phyloP scores from a whole-genome alignment of 2,797 vertebrate species.

The Podargus strigoides region DNA sequence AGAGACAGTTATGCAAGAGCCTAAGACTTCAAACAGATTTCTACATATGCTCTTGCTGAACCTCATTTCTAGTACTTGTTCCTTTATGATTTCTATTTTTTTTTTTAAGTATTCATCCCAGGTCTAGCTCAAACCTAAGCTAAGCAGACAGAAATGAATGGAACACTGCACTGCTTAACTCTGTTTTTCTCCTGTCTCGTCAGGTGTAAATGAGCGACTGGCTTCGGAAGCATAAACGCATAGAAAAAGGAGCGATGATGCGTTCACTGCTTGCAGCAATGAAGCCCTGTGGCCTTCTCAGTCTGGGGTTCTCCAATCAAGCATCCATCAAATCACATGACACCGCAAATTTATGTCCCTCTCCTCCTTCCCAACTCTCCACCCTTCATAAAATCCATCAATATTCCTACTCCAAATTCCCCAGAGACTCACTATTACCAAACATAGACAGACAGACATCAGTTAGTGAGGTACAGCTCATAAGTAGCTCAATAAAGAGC shows the following conservation, averaged over 20 bases:
- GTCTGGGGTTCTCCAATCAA: neutral
- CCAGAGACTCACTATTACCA: neutral
- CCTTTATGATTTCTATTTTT: neutral
- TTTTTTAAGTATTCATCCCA: neutral
- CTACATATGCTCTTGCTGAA: neutral
- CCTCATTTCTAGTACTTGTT: neutral
- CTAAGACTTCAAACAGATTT: neutral
- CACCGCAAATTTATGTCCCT: neutral
- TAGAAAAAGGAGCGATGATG: neutral
- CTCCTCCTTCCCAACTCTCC: neutral
- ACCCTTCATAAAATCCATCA: neutral
- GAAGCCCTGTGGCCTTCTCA: constrained; percentile 2
- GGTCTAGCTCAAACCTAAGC: neutral
- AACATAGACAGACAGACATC: neutral
- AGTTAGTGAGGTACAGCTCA: neutral
- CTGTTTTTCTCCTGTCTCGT: neutral
- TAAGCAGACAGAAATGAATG: neutral
- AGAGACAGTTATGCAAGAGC: constrained; percentile 25
- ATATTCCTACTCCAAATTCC: neutral
- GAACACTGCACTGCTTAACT: neutral
- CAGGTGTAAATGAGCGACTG: neutral
- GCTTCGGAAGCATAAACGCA: neutral
- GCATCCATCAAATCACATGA: neutral
- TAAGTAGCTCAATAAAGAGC: neutral
- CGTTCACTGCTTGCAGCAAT: neutral